Conservation (phyloP, 2,888 invertebrate genomes). For the Nebria salina region DNA sequence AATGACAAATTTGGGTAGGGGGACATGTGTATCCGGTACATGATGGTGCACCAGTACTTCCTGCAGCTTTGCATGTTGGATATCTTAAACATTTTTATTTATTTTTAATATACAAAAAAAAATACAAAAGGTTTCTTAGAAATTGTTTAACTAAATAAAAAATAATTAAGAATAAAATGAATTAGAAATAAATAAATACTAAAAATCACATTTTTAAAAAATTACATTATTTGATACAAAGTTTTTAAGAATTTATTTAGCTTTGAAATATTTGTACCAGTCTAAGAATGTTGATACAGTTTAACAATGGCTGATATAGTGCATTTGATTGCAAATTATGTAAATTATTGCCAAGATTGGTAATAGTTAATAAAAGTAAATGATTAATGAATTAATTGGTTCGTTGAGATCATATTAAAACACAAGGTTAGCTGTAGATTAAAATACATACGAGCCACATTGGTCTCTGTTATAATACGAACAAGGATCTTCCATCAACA, state of each 20-base stretch:
- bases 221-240: too few species aligned
- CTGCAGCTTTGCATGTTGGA: constrained; percentile 59
- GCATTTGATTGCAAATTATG: constrained; percentile 2
- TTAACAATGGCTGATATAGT: background rate
- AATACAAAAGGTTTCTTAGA: too few species aligned
- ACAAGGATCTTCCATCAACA: constrained; percentile 78
- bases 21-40: constrained; percentile 61
- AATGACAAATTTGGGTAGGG: constrained; percentile 59
- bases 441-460: constrained; percentile 60
- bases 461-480: constrained; percentile 67
- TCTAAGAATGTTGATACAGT: too few species aligned
- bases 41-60: constrained; percentile 52
- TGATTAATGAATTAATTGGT: constrained; percentile 23
- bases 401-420: constrained; percentile 28
- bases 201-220: too few species aligned
- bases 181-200: too few species aligned
- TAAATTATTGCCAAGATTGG: background rate
- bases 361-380: constrained; percentile 20
- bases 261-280: too few species aligned
- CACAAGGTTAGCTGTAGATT: constrained; percentile 23
- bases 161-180: too few species aligned
- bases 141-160: too few species aligned
- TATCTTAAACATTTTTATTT: constrained; percentile 53
- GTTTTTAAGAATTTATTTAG: too few species aligned
- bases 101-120: background rate